Evolutionary conservation across 2,113 vertebrate genomes (phyloP).

Genomic region (Pseudopodoces humilis): DNA sequence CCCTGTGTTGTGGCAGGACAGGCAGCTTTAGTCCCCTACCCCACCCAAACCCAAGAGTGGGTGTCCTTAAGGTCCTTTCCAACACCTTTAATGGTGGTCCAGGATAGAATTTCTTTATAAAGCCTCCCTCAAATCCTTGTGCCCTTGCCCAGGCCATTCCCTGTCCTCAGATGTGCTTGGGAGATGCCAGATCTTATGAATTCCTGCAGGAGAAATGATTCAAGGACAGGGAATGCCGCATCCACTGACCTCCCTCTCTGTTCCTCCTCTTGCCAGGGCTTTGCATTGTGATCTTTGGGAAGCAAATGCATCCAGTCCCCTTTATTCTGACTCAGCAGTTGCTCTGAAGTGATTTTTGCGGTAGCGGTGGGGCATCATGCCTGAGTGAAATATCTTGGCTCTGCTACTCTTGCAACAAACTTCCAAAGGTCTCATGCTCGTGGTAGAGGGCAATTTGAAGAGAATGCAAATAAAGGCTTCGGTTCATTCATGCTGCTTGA

Average conservation of each 20-base stretch:
- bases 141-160: neutral
- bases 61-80: neutral
- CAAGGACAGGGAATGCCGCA: slow-evolving; percentile 16
- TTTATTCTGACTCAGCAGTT: slow-evolving; percentile 66
- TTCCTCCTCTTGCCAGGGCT: neutral
- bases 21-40: neutral
- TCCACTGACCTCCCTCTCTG: neutral
- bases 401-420: slow-evolving; percentile 39
- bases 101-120: neutral
- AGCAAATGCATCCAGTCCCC: slow-evolving; percentile 5
- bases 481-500: slow-evolving; percentile 66
- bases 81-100: neutral
- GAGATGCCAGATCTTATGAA: neutral
- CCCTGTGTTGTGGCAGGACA: neutral
- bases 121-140: neutral
- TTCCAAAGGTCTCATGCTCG: slow-evolving; percentile 69
- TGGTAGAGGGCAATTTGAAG: slow-evolving; percentile 68
- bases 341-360: slow-evolving; percentile 48
- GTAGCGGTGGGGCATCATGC: slow-evolving; percentile 60
- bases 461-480: slow-evolving; percentile 72
- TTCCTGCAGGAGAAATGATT: slow-evolving; percentile 41
- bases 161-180: neutral
- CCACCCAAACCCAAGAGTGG: neutral
- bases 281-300: slow-evolving; percentile 42
- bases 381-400: slow-evolving; percentile 67